Evolutionary conservation across 2,797 vertebrate species (phyloP).

Genomic region (Synanceia verrucosa): DNA sequence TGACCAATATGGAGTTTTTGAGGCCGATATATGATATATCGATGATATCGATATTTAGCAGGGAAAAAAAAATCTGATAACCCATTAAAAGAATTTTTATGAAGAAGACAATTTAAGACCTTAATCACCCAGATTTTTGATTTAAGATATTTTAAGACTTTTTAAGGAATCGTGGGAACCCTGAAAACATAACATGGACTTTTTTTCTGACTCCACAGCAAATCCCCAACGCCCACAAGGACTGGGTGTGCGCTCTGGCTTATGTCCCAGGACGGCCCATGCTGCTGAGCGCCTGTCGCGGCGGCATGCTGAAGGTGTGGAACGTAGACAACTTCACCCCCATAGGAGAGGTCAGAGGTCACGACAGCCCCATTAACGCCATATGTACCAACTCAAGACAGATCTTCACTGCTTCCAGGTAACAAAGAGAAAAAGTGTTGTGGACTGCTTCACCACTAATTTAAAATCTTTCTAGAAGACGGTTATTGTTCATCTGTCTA

Average conservation of each 20-base stretch:
- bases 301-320: constrained; percentile 95
- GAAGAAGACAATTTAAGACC: too few species aligned
- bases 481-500: neutral
- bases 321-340: constrained; percentile 96
- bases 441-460: neutral
- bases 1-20: too few species aligned
- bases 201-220: constrained; percentile 82
- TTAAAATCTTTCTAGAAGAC: neutral
- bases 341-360: constrained; percentile 94
- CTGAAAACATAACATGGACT: neutral
- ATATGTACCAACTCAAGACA: constrained; percentile 95
- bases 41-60: too few species aligned
- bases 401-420: constrained; percentile 99
- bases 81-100: too few species aligned
- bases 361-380: constrained; percentile 97
- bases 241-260: constrained; percentile 97
- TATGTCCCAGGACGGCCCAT: constrained; percentile 92
- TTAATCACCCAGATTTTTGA: neutral
- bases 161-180: too few species aligned
- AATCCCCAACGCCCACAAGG: constrained; percentile 98
- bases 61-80: too few species aligned
- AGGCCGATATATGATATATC: too few species aligned
- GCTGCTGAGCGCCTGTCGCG: constrained; percentile 95
- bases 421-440: constrained; percentile 5
- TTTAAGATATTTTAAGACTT: too few species aligned